These are phyloP conservation scores for Sphenopsis melanotis DNA, from an alignment of 2,797 vertebrate genomes.

Conservation along the genomic window DNA sequence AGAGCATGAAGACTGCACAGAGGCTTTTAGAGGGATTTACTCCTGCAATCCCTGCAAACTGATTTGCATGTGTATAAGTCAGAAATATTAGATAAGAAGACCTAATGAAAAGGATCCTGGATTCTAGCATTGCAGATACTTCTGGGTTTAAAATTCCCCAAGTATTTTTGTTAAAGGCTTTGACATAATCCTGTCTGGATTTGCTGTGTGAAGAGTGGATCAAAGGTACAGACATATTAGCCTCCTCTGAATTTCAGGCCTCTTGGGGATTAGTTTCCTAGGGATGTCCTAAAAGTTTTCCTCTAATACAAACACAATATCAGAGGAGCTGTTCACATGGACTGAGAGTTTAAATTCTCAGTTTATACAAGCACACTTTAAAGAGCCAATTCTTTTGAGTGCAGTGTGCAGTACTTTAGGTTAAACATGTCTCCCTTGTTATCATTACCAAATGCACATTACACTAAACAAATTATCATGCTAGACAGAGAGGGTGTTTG, in stretches of 20 bases:
- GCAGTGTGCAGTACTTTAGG: neutral
- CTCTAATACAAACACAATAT: neutral
- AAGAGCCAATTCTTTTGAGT: slow-evolving; percentile 21
- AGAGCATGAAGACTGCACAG: neutral
- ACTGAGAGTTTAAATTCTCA: slow-evolving; percentile 9
- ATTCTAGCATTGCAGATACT: neutral
- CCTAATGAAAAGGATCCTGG: neutral
- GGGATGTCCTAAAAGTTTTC: slow-evolving; percentile 12
- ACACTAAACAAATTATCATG: neutral
- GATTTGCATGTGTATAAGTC: neutral
- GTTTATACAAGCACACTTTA: slow-evolving; percentile 18
- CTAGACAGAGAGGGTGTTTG: neutral
- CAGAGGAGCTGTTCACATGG: neutral
- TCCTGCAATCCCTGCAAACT: neutral
- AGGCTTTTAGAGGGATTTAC: neutral
- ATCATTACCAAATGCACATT: neutral
- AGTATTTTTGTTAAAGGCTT: slow-evolving; percentile 40
- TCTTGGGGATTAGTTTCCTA: slow-evolving; percentile 37
- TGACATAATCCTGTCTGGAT: neutral
- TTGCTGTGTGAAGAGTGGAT: neutral
- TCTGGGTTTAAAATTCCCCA: slow-evolving; percentile 4
- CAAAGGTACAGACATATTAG: slow-evolving; percentile 29
- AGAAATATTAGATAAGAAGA: neutral
- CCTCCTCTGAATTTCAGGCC: slow-evolving; percentile 33
- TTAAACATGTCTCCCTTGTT: slow-evolving; percentile 13